Conservation (phyloP, 2,888 invertebrate genomes). For the Pterostichus madidus region DNA sequence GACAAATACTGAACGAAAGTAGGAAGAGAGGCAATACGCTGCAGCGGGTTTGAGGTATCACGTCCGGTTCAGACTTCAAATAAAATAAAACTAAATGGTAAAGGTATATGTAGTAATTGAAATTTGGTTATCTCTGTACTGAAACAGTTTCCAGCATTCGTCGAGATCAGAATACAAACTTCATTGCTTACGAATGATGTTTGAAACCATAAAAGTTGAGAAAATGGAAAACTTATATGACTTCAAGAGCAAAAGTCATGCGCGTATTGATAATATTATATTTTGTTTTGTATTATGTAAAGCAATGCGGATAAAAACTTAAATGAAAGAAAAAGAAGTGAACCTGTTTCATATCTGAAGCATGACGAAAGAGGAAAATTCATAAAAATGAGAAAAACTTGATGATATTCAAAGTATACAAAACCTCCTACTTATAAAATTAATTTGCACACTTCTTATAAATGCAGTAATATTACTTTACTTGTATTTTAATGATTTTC, state of each 20-base stretch:
- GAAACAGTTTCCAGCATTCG: neutral
- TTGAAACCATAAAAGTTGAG: conserved; percentile 6
- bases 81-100: conserved; percentile 28
- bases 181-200: conserved; percentile 9
- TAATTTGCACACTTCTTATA: no score
- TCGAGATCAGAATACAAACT: neutral
- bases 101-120: conserved; percentile 31
- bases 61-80: conserved; percentile 13
- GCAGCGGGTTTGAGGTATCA: conserved; percentile 4
- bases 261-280: conserved; percentile 3
- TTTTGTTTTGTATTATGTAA: conserved; percentile 12
- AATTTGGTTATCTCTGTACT: conserved; percentile 15
- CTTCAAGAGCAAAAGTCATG: conserved; percentile 7
- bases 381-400: neutral
- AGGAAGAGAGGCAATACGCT: neutral
- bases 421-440: neutral
- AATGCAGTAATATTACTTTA: no score
- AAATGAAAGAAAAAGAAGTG: neutral
- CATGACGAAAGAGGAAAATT: neutral
- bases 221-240: neutral
- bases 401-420: neutral
- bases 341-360: neutral
- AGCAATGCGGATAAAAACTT: neutral
- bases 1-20: conserved; percentile 51
- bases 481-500: no score